Base-by-base conservation (phyloP, 2,797 vertebrate genomes). In the Tenualosa ilisha region DNA sequence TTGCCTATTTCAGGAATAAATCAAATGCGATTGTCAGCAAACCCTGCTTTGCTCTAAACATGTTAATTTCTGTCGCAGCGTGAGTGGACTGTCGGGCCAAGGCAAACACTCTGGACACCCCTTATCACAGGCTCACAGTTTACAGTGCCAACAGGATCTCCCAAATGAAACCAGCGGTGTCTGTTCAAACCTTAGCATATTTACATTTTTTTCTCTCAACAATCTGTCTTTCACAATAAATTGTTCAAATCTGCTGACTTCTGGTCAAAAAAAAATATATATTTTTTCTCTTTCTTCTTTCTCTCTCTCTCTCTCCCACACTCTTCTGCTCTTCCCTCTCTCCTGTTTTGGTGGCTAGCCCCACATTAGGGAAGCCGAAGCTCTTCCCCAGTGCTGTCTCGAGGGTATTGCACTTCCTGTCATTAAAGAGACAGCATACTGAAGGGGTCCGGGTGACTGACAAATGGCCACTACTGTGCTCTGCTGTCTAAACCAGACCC, bases 381-480 rank as follows among this genome's bases (percentile, higher is more conserved):
- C 65, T 31, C 65, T 72, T 72, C 65, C 65, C 65, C 65, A 37
- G 65, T 5, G 65, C 65, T 37, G 65, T 72, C 65, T 72, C 65
- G 11, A 43, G 68, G 37, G 68, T 75, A 75, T 75, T 43, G 13
- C 37, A 75, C 68, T 94, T 95, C 93, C 93, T 94, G 94, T 92
- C 92, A 91, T 94, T 95, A 94, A 94, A 95, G 91, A 94, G 91
- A 94, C 93, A 92, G 93, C 87, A 86, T 89, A 87, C 88, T 89
- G 88, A 88, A 85, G 75, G 83, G 92, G 89, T 85, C 24, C 87
- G 90, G 92, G 90, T 92, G 93, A 94, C 86, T 92, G 92, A 94
- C 92, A 92, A 90, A 91, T 91, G 89, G 89, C 89, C 90, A 91
- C 90, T 86, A 89, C 88, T 89, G 50, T 83, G 37, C 89, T 83